Conservation (phyloP, 2,797 vertebrate genomes). For the Anabacerthia variegaticeps region DNA sequence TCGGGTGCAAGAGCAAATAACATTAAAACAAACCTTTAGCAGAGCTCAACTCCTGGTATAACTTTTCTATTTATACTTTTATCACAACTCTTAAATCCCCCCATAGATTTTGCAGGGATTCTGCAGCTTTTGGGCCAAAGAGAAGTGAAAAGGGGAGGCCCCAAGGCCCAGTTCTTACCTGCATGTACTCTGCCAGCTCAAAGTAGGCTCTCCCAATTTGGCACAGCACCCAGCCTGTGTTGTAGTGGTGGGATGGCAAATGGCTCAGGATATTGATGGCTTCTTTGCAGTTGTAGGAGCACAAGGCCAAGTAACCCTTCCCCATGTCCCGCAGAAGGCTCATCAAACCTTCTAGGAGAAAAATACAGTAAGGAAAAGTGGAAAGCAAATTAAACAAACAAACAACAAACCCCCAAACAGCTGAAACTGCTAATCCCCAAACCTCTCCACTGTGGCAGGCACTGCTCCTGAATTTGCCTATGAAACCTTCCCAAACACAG, state of each 20-base stretch:
- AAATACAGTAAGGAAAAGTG: slow-evolving; percentile 68
- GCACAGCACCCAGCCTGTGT: slow-evolving; percentile 96
- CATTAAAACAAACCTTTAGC: not conserved
- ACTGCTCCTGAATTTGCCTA: not conserved
- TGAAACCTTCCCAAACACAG: not conserved
- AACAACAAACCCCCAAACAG: not conserved
- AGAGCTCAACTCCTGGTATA: not conserved
- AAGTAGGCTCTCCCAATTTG: slow-evolving; percentile 97
- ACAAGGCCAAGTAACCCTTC: slow-evolving; percentile 92
- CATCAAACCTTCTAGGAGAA: slow-evolving; percentile 89
- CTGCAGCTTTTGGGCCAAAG: not conserved
- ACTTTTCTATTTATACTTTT: not conserved
- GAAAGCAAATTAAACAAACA: not conserved
- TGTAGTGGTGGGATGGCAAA: slow-evolving; percentile 96
- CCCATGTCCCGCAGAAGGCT: slow-evolving; percentile 92
- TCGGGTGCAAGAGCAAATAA: not conserved
- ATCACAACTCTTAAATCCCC: not conserved
- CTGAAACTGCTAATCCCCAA: not conserved
- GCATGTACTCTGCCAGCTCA: slow-evolving; percentile 95
- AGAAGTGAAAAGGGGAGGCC: not conserved
- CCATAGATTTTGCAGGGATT: rapidly evolving
- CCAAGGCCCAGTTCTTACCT: slow-evolving; percentile 77
- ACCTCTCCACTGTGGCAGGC: not conserved
- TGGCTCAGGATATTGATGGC: slow-evolving; percentile 92
- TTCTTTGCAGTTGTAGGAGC: slow-evolving; percentile 96